Conservation (phyloP, 2,113 vertebrate species). For the Bos indicus region DNA sequence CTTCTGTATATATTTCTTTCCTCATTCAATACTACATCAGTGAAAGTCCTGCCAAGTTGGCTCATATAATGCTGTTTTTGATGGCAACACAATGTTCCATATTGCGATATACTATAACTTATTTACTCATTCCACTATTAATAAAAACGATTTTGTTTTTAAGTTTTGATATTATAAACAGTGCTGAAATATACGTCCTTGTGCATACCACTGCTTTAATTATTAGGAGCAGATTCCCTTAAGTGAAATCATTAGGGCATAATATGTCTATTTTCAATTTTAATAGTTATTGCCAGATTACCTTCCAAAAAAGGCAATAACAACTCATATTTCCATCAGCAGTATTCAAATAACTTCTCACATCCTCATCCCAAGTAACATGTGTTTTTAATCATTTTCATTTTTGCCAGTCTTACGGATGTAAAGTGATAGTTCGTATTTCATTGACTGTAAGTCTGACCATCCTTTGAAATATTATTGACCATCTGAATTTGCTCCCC, state of each 20-base stretch:
- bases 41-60: background rate
- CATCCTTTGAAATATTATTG: background rate
- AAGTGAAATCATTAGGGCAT: background rate
- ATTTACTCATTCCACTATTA: background rate
- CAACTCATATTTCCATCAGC: background rate
- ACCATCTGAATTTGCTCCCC: background rate
- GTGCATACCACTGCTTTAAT: background rate
- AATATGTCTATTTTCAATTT: background rate
- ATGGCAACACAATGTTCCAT: background rate
- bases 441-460: background rate
- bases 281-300: background rate
- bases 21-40: background rate
- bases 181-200: background rate
- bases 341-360: background rate
- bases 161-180: constrained; percentile 8
- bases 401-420: background rate
- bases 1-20: background rate
- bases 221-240: background rate
- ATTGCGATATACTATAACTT: background rate
- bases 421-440: background rate
- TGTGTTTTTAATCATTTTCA: background rate
- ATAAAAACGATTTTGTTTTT: background rate
- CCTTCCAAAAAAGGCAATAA: background rate
- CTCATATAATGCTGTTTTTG: background rate
- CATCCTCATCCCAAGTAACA: background rate